These are phyloP conservation scores for Aphaenogaster rudis DNA, from an alignment of 1,140 invertebrate genomes.

Conservation along the genomic window DNA sequence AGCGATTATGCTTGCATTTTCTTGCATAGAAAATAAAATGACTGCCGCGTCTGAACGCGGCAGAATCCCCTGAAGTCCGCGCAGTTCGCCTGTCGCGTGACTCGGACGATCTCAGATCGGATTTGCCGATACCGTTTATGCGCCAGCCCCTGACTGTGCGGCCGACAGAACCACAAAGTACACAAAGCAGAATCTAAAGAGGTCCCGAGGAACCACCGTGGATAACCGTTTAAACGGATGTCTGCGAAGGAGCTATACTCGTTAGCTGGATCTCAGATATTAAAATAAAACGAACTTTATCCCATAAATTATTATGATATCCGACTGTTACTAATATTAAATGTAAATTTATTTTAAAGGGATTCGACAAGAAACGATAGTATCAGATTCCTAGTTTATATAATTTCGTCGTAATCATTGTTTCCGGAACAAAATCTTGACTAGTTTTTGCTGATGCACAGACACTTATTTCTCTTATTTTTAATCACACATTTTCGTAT, in stretches of 20 bases:
- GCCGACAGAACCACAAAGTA: slow-evolving; percentile 28
- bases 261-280: not conserved
- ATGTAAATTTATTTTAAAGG: not conserved
- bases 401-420: not conserved
- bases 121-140: slow-evolving; percentile 66
- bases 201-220: slow-evolving; percentile 6
- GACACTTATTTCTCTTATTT: not conserved
- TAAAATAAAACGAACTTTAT: slow-evolving; percentile 21
- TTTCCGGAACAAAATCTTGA: not conserved
- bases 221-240: slow-evolving; percentile 24
- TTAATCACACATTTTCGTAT: not conserved
- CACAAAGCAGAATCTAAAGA: slow-evolving; percentile 46
- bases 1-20: slow-evolving; percentile 71
- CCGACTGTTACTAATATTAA: not conserved
- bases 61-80: slow-evolving; percentile 10
- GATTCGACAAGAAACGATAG: not conserved
- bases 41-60: slow-evolving; percentile 31
- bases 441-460: not conserved
- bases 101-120: slow-evolving; percentile 62
- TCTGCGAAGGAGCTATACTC: slow-evolving; percentile 14
- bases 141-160: not conserved
- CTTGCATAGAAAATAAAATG: slow-evolving; percentile 71
- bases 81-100: slow-evolving; percentile 66
- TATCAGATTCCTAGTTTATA: not conserved
- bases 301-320: not conserved